A percentile compares a stretch with the other conserved stretches of the same genome.
Conservation (phyloP, 2,797 vertebrate species). For the Mus spretus region DNA sequence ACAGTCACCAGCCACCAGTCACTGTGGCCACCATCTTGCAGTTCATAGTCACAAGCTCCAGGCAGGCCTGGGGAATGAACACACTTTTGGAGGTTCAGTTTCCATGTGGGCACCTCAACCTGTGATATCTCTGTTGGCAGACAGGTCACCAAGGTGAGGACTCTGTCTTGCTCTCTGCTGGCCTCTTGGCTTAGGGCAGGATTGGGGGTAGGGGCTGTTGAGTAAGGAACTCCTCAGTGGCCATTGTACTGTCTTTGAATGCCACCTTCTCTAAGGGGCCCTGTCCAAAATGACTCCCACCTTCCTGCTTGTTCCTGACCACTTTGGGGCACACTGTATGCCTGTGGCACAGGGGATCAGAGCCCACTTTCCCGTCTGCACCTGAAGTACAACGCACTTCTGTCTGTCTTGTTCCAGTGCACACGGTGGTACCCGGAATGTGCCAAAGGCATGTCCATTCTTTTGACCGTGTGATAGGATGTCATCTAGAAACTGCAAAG, state of each 20-base stretch:
- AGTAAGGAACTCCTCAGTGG: not conserved
- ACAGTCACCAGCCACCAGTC: not conserved
- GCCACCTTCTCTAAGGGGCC: not conserved
- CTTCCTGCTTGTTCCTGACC: not conserved
- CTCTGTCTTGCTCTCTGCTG: not conserved
- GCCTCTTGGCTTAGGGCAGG: not conserved
- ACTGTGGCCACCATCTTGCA: not conserved
- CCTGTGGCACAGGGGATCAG: accelerated
- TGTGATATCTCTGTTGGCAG: too few species aligned
- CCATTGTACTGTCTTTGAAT: not conserved
- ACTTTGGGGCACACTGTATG: not conserved
- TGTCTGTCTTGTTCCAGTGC: not conserved
- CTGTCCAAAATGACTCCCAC: not conserved
- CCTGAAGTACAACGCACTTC: accelerated
- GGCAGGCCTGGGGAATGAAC: not conserved
- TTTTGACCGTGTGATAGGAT: not conserved
- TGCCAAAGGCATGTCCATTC: accelerated
- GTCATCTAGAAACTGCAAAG: not conserved
- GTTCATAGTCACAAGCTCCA: not conserved
- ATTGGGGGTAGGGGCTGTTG: accelerated
- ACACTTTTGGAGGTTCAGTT: accelerated
- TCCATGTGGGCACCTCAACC: not conserved
- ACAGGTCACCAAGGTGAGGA: too few species aligned
- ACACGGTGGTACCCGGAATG: not conserved
- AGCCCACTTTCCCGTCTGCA: not conserved